Conservation (phyloP, 1,140 invertebrate species). For the Drosophila murphyi region DNA sequence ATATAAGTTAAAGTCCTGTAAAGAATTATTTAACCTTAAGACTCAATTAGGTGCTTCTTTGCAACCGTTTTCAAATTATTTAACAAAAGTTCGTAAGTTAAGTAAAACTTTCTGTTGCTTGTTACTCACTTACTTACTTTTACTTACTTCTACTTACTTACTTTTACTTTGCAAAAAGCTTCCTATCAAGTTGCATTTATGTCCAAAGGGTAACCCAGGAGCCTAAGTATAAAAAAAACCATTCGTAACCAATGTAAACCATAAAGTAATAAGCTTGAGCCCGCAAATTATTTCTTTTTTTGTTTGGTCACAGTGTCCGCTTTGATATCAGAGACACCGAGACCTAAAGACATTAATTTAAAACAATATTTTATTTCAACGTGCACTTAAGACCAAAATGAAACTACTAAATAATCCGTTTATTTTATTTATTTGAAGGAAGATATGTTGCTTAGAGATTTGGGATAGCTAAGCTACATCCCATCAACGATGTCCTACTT, state of each 20-base stretch:
- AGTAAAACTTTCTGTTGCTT: slow-evolving; percentile 8
- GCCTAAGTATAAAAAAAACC: neutral
- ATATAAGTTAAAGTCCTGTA: neutral
- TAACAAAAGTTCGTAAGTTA: slow-evolving; percentile 27
- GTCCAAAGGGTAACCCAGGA: neutral
- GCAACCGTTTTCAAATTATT: slow-evolving; percentile 11
- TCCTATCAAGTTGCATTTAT: slow-evolving; percentile 5
- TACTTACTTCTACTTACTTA: neutral
- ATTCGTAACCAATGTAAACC: neutral
- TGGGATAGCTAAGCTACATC: too few relatives aligned
- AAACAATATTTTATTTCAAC: neutral
- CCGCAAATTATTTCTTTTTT: neutral
- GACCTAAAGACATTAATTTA: neutral
- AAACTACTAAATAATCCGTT: too few relatives aligned
- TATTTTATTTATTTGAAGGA: too few relatives aligned
- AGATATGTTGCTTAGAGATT: too few relatives aligned
- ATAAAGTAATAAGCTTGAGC: neutral
- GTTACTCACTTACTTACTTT: neutral
- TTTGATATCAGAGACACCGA: neutral
- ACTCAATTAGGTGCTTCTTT: neutral
- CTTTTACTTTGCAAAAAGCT: neutral
- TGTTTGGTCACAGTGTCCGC: neutral
- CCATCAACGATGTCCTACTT: neutral
- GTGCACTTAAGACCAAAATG: too few relatives aligned
- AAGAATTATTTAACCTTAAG: neutral